These are phyloP conservation scores for Vollenhovia emeryi DNA, from an alignment of 1,140 invertebrate species.

Conservation along the genomic window DNA sequence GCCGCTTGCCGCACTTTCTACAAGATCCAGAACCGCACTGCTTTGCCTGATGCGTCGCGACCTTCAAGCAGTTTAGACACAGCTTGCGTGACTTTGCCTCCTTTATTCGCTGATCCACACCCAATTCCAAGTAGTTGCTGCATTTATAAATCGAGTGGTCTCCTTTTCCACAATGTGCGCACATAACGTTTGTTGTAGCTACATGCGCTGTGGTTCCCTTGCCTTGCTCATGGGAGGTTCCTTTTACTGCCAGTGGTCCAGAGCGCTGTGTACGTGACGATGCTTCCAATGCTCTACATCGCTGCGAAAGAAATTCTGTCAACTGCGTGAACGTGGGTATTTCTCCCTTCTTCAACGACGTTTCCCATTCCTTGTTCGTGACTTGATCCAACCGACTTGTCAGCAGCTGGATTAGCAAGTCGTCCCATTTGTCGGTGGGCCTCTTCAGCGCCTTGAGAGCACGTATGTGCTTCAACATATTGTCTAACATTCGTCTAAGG, in stretches of 20 bases:
- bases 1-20: background rate
- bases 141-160: background rate
- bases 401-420: background rate
- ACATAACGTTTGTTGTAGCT: background rate
- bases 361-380: background rate
- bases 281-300: background rate
- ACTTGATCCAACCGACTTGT: background rate
- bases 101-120: background rate
- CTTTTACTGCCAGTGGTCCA: too few species aligned
- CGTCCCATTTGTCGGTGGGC: background rate
- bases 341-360: background rate
- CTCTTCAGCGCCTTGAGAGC: background rate
- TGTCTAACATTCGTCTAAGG: background rate
- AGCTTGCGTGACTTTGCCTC: background rate
- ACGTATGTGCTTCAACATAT: background rate
- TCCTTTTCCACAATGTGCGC: background rate
- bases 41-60: background rate
- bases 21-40: background rate
- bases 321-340: background rate
- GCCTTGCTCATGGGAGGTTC: too few species aligned
- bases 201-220: background rate
- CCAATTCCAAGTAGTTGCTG: background rate
- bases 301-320: background rate
- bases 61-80: background rate
- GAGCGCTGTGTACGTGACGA: accelerated